These are phyloP conservation scores for Drosophila melanica DNA, from an alignment of 1,140 invertebrate species.

Conservation along the genomic window DNA sequence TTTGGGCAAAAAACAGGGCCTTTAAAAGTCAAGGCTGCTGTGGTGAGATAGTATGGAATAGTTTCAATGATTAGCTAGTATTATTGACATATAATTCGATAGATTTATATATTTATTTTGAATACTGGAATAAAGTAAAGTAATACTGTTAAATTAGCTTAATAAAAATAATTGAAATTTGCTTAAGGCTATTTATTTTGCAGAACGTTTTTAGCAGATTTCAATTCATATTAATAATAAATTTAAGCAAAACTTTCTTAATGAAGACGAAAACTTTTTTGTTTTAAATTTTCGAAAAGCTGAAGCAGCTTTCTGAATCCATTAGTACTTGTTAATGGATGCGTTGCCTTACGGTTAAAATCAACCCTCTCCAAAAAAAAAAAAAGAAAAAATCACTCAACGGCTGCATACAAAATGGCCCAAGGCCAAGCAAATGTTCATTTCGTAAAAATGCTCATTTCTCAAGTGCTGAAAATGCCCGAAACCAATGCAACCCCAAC, in stretches of 20 bases:
- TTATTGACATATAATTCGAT: too few relatives aligned
- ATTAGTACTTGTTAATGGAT: conserved; percentile 37
- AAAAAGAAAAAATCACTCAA: background rate
- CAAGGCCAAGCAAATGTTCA: conserved; percentile 73
- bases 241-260: too few relatives aligned
- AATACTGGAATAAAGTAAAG: too few relatives aligned
- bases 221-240: too few relatives aligned
- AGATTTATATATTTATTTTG: too few relatives aligned
- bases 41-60: background rate
- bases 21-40: conserved; percentile 16
- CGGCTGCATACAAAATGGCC: conserved; percentile 31
- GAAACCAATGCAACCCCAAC: conserved; percentile 27
- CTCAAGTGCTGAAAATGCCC: conserved; percentile 69
- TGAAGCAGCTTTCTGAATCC: conserved; percentile 15
- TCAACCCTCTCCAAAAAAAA: conserved; percentile 23
- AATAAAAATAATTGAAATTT: too few relatives aligned
- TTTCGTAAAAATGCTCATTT: conserved; percentile 77
- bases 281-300: background rate
- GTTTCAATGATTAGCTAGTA: background rate
- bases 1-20: conserved; percentile 1
- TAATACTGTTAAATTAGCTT: too few relatives aligned
- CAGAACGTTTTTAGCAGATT: too few relatives aligned
- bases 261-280: background rate
- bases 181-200: too few relatives aligned
- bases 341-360: conserved; percentile 1